Evolutionary conservation across 2,113 vertebrate genomes (phyloP), one percentile per base, ranked within the genome.

Genomic region (Microtus oregoni): DNA sequence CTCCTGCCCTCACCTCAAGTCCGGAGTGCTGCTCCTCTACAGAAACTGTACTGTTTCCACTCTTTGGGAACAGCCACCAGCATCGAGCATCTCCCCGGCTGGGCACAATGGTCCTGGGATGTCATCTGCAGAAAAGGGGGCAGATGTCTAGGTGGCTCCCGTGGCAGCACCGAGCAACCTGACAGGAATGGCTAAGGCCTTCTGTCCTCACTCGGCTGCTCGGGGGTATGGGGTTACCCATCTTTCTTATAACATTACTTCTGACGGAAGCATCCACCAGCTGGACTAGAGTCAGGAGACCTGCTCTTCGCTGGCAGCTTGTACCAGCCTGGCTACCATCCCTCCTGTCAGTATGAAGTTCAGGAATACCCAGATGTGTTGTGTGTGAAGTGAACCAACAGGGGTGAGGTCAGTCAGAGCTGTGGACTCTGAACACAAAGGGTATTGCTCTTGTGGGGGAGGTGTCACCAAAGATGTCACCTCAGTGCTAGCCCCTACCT

Each of bases 261-360:
- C 72, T 61, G 82, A 81, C 13, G 12, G 28, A 41, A 35, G 72
- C 63, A 67, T 7, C 9, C 3, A 63, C 22, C 86, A 82, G 87
- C 70, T 50, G 65, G 63, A 41, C 75, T 4, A 15, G 32, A 50
- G 52, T 78, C 47, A 1, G 1, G 19, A 91, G 63, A 58, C 47
- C 70, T 65, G 58, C 55, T 90, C 72, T 93, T 67, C 79, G 65
- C 90, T 65, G 58, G 85, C 63, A 92, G 38, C 61, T 90, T 63
- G 55, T 24, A 55, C 86, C 76, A 65, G 44, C 78, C 68, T 91
- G 92, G 44, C 41, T 72, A 35, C 78, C 17, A 44, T 76, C 52
- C 67, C 58, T 85, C 90, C 50, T 85, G n/a, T 90, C 86, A 75
- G 77, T 65, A 5, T n/a, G 77, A 52, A 55, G 30, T 5, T 82